These are phyloP conservation scores for Lamproptera curius DNA, from an alignment of 2,888 invertebrate species.

Conservation along the genomic window DNA sequence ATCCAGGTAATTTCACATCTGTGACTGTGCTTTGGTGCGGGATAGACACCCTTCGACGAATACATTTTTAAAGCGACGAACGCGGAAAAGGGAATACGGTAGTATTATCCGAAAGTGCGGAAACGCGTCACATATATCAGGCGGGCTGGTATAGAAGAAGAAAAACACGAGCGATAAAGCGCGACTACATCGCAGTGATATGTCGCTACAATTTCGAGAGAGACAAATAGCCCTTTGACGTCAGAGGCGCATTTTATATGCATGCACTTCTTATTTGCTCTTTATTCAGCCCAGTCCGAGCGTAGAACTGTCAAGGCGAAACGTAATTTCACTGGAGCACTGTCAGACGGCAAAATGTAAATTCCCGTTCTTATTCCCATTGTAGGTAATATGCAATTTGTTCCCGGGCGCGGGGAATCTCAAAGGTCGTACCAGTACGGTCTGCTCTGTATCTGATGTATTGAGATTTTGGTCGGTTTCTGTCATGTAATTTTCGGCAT, in stretches of 20 bases:
- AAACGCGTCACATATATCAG: conserved; percentile 75
- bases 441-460: too few species aligned
- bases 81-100: conserved; percentile 71
- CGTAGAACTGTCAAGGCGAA: conserved; percentile 22
- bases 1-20: too few species aligned
- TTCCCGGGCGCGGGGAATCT: conserved; percentile 7
- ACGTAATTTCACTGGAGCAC: conserved; percentile 23
- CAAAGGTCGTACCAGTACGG: too few species aligned
- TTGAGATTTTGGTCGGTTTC: too few species aligned
- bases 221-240: conserved; percentile 63
- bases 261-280: conserved; percentile 32
- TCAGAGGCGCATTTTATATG: conserved; percentile 49
- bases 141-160: conserved; percentile 69
- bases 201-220: conserved; percentile 65
- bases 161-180: conserved; percentile 63
- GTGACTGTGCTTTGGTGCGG: conserved; percentile 21
- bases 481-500: too few species aligned
- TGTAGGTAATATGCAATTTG: conserved; percentile 22
- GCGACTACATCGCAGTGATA: conserved; percentile 65
- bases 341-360: conserved; percentile 21
- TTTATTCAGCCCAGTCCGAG: conserved; percentile 27
- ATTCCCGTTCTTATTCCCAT: conserved; percentile 20
- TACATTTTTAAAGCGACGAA: conserved; percentile 70
- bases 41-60: conserved; percentile 37
- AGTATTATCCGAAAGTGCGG: conserved; percentile 71